Conservation (phyloP, 2,113 vertebrate genomes). For the Thermophis baileyi region DNA sequence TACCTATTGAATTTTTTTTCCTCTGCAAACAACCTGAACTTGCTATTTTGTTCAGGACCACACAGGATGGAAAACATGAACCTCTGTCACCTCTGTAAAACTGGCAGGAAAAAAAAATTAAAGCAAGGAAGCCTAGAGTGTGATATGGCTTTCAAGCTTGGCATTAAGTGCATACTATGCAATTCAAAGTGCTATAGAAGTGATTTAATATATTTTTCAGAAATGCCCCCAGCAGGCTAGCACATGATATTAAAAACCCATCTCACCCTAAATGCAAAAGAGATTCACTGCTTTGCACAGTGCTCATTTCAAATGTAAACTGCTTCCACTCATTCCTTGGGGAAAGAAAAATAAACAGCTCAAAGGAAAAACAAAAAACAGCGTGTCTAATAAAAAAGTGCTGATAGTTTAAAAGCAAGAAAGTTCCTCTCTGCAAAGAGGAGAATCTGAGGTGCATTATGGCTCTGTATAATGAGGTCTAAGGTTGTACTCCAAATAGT, state of each 20-base stretch:
- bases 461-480: not conserved
- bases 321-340: not conserved
- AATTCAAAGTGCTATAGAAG: conserved; percentile 16
- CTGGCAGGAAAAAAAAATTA: not conserved
- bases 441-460: not conserved
- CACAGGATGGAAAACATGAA: not conserved
- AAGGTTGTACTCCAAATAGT: not conserved
- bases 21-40: not conserved
- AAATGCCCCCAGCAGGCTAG: not conserved
- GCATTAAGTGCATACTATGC: not conserved
- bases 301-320: conserved; percentile 4
- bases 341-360: not conserved
- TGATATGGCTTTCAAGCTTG: not conserved
- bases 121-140: not conserved
- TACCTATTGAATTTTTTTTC: not conserved
- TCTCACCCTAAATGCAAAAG: not conserved
- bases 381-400: not conserved
- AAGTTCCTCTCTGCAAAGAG: not conserved
- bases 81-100: not conserved
- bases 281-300: not conserved
- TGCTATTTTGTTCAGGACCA: not conserved
- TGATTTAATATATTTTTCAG: not conserved
- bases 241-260: not conserved
- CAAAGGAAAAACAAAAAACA: not conserved
- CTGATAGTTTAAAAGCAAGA: not conserved